A percentile compares a stretch with the other conserved stretches of the same genome.
These are phyloP conservation scores for Pithys albifrons DNA, from an alignment of 2,113 vertebrate genomes.

Conservation along the genomic window DNA sequence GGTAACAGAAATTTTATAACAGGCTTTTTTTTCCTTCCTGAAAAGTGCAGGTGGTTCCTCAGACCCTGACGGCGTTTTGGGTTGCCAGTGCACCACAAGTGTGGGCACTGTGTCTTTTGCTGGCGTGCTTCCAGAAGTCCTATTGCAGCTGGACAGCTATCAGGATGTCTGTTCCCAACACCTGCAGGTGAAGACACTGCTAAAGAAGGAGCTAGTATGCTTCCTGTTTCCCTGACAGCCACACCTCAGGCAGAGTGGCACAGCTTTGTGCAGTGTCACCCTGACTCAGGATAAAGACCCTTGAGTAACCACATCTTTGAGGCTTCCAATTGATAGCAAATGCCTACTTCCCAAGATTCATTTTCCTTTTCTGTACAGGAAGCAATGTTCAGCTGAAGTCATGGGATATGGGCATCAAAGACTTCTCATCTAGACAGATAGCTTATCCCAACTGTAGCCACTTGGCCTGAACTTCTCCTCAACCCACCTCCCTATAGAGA, in stretches of 20 bases:
- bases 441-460: neutral
- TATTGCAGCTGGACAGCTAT: neutral
- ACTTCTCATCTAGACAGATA: fast-evolving
- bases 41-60: neutral
- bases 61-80: neutral
- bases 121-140: neutral
- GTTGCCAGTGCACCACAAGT: fast-evolving
- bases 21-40: neutral
- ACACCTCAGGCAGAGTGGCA: fast-evolving
- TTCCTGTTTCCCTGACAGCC: fast-evolving
- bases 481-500: neutral
- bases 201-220: neutral
- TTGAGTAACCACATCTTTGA: neutral
- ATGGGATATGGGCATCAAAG: neutral
- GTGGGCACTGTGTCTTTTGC: neutral
- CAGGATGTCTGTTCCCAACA: neutral
- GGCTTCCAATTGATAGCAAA: neutral
- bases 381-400: neutral
- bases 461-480: neutral
- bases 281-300: neutral
- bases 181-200: neutral
- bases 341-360: neutral
- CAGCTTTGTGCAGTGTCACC: neutral
- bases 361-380: neutral
- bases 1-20: neutral